phyloP scores from a whole-genome alignment of 2,888 invertebrate species.

The Scaptomyza polygonia region DNA sequence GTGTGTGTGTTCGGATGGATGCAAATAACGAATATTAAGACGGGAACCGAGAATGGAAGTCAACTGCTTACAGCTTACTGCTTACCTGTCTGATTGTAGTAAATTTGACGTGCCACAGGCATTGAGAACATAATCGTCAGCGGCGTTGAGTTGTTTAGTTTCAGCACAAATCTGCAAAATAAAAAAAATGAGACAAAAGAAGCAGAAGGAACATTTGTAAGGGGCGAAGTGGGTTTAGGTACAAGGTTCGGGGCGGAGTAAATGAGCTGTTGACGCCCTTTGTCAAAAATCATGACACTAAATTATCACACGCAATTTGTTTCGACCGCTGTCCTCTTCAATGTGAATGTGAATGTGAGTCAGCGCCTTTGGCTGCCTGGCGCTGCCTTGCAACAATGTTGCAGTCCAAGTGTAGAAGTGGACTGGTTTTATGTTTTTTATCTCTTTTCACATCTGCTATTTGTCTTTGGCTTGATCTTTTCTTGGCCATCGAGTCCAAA shows the following conservation, averaged over 20 bases:
- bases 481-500: constrained; percentile 8
- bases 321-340: constrained; percentile 31
- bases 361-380: constrained; percentile 65
- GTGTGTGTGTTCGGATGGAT: constrained; percentile 9
- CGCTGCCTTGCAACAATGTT: constrained; percentile 64
- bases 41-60: background rate
- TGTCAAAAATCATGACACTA: constrained; percentile 79
- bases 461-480: background rate
- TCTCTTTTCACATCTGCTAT: background rate
- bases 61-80: background rate
- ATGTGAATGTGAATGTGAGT: constrained; percentile 43
- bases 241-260: constrained; percentile 43
- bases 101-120: constrained; percentile 82
- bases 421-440: constrained; percentile 5
- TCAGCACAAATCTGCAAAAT: constrained; percentile 81
- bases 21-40: constrained; percentile 15
- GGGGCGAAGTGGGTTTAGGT: background rate
- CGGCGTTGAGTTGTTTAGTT: constrained; percentile 82
- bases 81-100: constrained; percentile 83
- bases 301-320: constrained; percentile 77
- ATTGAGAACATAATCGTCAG: constrained; percentile 82
- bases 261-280: constrained; percentile 68
- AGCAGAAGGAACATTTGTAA: background rate
- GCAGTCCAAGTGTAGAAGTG: constrained; percentile 35
- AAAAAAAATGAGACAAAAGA: constrained; percentile 11